A percentile compares a stretch with the other conserved stretches of the same genome.
Conservation (phyloP, 2,888 invertebrate genomes). For the Stenurella melanura region DNA sequence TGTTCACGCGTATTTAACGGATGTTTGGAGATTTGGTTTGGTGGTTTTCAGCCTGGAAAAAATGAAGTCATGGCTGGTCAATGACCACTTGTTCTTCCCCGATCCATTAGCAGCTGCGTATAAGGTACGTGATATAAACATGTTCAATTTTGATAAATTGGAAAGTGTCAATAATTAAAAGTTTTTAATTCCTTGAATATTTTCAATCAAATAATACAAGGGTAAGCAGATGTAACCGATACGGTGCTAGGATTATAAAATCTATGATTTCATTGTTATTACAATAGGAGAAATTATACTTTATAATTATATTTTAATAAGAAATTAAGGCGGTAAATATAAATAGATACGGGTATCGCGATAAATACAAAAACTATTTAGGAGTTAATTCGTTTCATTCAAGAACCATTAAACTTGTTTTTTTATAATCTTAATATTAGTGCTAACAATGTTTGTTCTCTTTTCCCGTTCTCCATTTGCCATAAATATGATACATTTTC, state of each 20-base stretch:
- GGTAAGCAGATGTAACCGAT: not conserved
- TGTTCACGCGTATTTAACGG: conserved; percentile 81
- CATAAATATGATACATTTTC: too few species aligned
- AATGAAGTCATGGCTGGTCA: conserved; percentile 79
- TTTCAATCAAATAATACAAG: not conserved
- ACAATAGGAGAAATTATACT: not conserved
- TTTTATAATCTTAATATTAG: too few species aligned
- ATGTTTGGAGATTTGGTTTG: conserved; percentile 78
- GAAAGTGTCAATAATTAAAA: not conserved
- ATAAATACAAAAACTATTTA: too few species aligned
- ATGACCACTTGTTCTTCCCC: conserved; percentile 82
- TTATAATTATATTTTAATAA: not conserved
- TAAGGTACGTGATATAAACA: conserved; percentile 68
- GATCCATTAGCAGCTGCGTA: conserved; percentile 85
- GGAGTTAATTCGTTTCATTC: too few species aligned
- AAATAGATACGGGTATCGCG: too few species aligned
- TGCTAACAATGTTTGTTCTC: too few species aligned
- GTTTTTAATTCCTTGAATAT: not conserved
- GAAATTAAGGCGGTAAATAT: not conserved
- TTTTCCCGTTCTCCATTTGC: too few species aligned
- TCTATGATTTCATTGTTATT: not conserved
- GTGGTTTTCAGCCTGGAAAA: conserved; percentile 75
- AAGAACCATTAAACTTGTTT: too few species aligned
- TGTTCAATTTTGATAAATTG: not conserved
- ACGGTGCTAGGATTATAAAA: not conserved